Base-by-base conservation (phyloP, 2,888 invertebrate genomes). In the Spicauda simplicius region DNA sequence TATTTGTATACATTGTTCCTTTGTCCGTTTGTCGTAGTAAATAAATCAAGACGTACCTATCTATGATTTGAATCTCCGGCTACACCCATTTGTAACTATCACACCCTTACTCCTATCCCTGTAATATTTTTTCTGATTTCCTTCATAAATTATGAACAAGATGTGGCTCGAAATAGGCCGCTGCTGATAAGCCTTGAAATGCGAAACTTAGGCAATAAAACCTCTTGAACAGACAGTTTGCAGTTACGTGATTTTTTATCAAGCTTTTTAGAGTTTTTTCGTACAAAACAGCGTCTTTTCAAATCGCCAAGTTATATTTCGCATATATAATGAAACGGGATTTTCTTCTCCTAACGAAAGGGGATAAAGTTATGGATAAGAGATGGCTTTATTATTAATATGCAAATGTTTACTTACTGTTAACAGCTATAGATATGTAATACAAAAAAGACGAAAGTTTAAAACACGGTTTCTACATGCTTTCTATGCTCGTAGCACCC, bases 111-210 rank as follows among this genome's bases (percentile, higher is more conserved):
- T n/a, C 3, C n/a, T 45, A 45, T n/a, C 45, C 45, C 11, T n/a
- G n/a, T n/a, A 45, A 2, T 45, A 45, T 45, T n/a, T 41, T 45
- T 45, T 45, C 45, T 7, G 12, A n/a, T 45, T 45, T n/a, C 45
- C 45, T 45, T 45, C 45, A 7, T 45, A 45, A 45, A 45, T 45
- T n/a, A 45, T 45, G 45, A 45, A 45, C n/a, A 45, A 45, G 45
- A 45, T 45, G 45, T 45, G 45, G 4, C 45, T n/a, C 0, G 14
- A n/a, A 45, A 45, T 45, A 45, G 45, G 45, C 7, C 45, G n/a
- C 45, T n/a, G 4, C 45, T 45, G 45, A 45, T 45, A 45, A n/a
- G n/a, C 14, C 45, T n/a, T n/a, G 45, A 45, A 45, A 45, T 45
- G 45, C 5, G 45, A 45, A 45, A 45, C 45, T 45, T 45, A 45